Base-by-base conservation (phyloP, 2,888 invertebrate genomes). In the Meganola albula region DNA sequence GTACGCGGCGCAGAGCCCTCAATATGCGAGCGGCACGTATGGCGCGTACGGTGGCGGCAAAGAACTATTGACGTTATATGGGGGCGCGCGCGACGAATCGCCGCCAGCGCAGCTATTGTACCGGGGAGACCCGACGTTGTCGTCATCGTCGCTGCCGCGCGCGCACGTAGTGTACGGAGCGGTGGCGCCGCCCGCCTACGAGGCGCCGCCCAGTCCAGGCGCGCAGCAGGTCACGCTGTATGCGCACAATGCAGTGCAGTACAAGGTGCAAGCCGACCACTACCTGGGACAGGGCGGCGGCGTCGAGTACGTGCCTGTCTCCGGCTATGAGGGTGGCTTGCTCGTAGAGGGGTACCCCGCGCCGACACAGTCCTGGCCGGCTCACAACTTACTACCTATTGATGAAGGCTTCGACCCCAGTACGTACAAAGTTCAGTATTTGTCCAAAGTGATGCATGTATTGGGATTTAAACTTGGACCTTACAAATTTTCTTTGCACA, bases 51-150 rank as follows among this genome's bases (percentile, higher is more conserved):
- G 52, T n/a, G 57, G 61, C 4, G 54, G 63, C 14, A 69, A 73
- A 47, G 70, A 72, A 34, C 47, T 68, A 36, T 53, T 72, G 34
- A 59, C 78, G 27, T 55, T 76, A 47, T 74, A 74, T 66, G 79
- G 73, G 12, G 60, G 48, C 2, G 69, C 65, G 34, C 74, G 80
- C 10, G 80, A 87, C 41, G 82, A 87, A 37, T 87, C 88, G 10
- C 88, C 89, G 3, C 88, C 90, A 0, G 79, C 80, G 2, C 85
- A 87, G 51, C 80, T 90, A 36, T 77, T 90, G 58, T 90, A 89
- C 65, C 89, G 90, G 46, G 86, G 86, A 38, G 91, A 91, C 65
- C 91, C 92, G n/a, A 90, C 90, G 26, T 74, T 92, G 28, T 88
- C 89, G 0, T 89, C 91, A 0, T 88, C 90, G 0, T 87, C 87